Conservation (phyloP, 2,888 invertebrate genomes). For the Oasisia sp. region DNA sequence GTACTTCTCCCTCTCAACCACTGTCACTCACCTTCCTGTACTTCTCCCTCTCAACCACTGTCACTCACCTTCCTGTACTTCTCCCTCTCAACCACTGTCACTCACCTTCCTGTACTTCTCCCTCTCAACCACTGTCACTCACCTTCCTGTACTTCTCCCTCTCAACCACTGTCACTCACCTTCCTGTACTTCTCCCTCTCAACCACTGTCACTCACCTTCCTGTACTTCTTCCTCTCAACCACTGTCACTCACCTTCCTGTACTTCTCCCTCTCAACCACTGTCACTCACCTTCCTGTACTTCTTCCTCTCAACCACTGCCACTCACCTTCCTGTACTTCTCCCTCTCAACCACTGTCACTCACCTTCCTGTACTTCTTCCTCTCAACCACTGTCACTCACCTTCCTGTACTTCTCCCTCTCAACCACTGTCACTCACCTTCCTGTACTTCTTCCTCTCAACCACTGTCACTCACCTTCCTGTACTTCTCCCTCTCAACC, state of each 20-base stretch:
- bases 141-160: constrained; percentile 76
- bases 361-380: constrained; percentile 73
- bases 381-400: constrained; percentile 74
- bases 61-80: constrained; percentile 71
- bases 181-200: constrained; percentile 80
- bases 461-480: constrained; percentile 68
- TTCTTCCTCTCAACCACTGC: constrained; percentile 82
- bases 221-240: constrained; percentile 79
- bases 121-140: constrained; percentile 74
- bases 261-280: constrained; percentile 80
- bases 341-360: constrained; percentile 78
- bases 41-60: constrained; percentile 82
- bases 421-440: constrained; percentile 72
- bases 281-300: constrained; percentile 69
- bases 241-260: constrained; percentile 69
- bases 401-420: constrained; percentile 76
- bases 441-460: constrained; percentile 79
- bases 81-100: constrained; percentile 78
- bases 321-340: constrained; percentile 71
- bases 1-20: constrained; percentile 79
- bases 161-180: constrained; percentile 71
- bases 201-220: constrained; percentile 66
- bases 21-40: constrained; percentile 69
- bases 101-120: constrained; percentile 73
- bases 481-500: constrained; percentile 79